Conservation (phyloP, 2,888 invertebrate genomes). For the Drosophila siamana region DNA sequence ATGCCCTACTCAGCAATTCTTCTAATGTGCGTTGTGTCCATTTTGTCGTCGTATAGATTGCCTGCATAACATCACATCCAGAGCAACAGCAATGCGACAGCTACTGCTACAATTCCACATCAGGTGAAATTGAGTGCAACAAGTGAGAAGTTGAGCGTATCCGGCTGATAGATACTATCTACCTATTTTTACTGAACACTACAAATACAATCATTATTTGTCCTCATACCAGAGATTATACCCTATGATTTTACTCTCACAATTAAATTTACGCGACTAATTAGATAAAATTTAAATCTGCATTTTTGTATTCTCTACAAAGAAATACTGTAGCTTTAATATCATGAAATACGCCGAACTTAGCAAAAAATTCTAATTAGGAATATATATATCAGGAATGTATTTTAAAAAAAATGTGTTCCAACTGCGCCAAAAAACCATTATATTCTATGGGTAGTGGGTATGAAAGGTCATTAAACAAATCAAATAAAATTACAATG, state of each 20-base stretch:
- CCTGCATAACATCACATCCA: constrained; percentile 25
- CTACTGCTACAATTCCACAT: constrained; percentile 26
- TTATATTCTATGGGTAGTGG: background rate
- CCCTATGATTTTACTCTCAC: no score
- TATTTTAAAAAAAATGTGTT: background rate
- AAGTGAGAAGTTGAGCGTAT: background rate
- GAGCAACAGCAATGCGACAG: constrained; percentile 17
- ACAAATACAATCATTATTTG: no score
- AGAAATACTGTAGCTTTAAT: no score
- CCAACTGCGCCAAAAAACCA: background rate
- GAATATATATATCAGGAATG: no score
- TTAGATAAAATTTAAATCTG: no score
- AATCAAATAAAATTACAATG: constrained; percentile 30
- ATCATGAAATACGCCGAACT: no score
- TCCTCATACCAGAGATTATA: no score
- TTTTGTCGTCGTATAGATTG: constrained; percentile 26
- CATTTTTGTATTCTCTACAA: no score
- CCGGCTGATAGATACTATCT: background rate
- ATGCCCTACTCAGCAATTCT: constrained; percentile 31
- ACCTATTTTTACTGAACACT: no score
- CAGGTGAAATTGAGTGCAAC: constrained; percentile 49
- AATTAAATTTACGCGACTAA: no score
- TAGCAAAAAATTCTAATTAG: no score
- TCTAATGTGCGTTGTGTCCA: constrained; percentile 18
- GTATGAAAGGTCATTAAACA: constrained; percentile 1